phyloP scores from a whole-genome alignment of 2,113 vertebrate genomes.

The Capreolus pygargus region DNA sequence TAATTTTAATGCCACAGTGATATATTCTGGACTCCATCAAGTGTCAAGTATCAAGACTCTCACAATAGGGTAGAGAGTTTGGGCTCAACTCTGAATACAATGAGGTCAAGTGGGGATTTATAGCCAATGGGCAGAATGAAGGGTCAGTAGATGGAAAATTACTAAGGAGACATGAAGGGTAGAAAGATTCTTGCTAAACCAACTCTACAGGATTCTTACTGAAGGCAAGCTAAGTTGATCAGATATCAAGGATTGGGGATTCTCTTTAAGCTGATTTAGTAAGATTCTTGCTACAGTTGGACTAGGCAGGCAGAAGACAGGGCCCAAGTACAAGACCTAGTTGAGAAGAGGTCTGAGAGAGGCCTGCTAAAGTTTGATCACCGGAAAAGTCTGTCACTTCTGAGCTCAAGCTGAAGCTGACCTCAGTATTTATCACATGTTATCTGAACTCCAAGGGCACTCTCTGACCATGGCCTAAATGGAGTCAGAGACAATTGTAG shows the following conservation, averaged over 20 bases:
- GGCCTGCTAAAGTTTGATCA: neutral
- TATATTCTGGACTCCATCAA: neutral
- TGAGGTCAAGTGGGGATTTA: neutral
- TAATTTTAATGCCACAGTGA: neutral
- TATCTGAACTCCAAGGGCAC: neutral
- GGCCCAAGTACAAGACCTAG: neutral
- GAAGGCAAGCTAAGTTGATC: neutral
- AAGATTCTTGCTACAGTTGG: neutral
- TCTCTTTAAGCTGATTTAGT: neutral
- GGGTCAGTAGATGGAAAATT: neutral
- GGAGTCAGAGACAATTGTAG: neutral
- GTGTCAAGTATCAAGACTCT: neutral
- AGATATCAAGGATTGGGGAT: neutral
- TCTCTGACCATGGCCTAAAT: neutral
- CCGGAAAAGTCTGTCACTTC: neutral
- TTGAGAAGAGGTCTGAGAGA: neutral
- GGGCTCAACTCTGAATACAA: neutral
- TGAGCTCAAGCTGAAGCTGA: neutral
- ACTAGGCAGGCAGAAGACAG: neutral
- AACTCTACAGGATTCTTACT: neutral
- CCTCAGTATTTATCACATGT: neutral
- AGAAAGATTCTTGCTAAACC: neutral
- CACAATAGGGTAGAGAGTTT: neutral
- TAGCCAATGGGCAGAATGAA: neutral
- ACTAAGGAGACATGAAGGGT: neutral